Evolutionary conservation across 2,888 invertebrate genomes (phyloP).

Genomic region (Cerastis leucographa): DNA sequence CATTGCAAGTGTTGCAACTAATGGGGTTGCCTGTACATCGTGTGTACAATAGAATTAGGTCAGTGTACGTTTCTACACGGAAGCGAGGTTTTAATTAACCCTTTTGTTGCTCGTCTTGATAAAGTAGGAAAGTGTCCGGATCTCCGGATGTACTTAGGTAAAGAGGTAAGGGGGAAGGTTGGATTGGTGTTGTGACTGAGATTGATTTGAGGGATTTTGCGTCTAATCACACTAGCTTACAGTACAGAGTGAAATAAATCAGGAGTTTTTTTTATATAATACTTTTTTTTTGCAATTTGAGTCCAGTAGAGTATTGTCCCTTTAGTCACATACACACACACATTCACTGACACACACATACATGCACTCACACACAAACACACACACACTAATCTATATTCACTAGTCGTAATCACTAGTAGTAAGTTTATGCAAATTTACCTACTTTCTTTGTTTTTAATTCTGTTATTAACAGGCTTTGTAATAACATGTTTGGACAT

Average conservation of each 20-base stretch:
- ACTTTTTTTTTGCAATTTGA: no score
- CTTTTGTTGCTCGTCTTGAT: slow-evolving; percentile 39
- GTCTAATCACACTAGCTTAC: background rate
- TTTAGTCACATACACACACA: no score
- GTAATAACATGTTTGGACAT: no score
- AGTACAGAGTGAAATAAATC: background rate
- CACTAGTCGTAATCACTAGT: no score
- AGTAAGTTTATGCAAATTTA: no score
- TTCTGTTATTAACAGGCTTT: no score
- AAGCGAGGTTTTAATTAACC: slow-evolving; percentile 50
- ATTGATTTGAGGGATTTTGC: background rate
- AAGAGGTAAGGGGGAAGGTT: background rate
- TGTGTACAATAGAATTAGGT: slow-evolving; percentile 27
- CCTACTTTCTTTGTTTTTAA: no score
- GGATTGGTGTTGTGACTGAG: background rate
- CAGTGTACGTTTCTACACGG: slow-evolving; percentile 33
- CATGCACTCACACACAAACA: no score
- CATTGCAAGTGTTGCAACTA: no score
- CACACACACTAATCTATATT: no score
- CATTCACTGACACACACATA: no score
- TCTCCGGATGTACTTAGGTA: background rate
- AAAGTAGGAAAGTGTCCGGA: slow-evolving; percentile 4
- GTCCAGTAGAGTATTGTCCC: no score
- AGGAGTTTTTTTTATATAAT: background rate
- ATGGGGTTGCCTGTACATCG: background rate